A percentile compares a stretch with the other conserved stretches of the same genome.
Conservation (phyloP, 64 coral and sea anemone species). For the Stichodactyla helianthus region DNA sequence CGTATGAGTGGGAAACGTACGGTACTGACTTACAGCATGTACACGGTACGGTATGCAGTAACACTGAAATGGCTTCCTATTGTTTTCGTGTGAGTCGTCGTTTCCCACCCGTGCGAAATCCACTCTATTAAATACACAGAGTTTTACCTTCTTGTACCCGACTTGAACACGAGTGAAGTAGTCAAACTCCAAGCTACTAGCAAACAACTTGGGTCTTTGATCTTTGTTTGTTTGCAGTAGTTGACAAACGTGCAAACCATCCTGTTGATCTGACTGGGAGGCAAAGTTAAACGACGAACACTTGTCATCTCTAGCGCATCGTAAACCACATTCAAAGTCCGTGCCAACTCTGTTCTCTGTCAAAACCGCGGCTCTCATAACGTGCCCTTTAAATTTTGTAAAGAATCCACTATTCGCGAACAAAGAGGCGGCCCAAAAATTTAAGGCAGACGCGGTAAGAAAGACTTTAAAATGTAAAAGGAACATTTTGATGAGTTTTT, state of each 20-base stretch:
- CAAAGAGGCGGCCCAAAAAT: not conserved
- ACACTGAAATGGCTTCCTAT: no score
- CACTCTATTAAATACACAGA: no score
- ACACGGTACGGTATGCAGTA: no score
- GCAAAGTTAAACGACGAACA: constrained; percentile 6
- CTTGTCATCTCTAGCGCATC: not conserved
- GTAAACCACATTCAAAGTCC: constrained; percentile 7
- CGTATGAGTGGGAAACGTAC: no score
- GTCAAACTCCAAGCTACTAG: not conserved
- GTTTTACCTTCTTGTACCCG: no score
- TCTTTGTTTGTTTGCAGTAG: not conserved
- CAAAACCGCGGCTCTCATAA: not conserved
- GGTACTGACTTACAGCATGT: no score
- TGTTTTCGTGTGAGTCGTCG: no score
- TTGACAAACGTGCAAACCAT: not conserved
- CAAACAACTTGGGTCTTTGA: not conserved
- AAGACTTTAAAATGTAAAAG: not conserved
- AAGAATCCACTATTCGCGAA: not conserved
- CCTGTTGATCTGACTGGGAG: not conserved
- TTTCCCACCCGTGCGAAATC: no score
- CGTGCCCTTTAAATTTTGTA: not conserved
- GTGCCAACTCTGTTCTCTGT: not conserved
- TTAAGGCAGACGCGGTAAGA: not conserved
- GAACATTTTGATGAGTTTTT: not conserved
- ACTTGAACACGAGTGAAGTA: not conserved